Base-by-base conservation (phyloP, 2,888 invertebrate species). In the Oligia latruncula region DNA sequence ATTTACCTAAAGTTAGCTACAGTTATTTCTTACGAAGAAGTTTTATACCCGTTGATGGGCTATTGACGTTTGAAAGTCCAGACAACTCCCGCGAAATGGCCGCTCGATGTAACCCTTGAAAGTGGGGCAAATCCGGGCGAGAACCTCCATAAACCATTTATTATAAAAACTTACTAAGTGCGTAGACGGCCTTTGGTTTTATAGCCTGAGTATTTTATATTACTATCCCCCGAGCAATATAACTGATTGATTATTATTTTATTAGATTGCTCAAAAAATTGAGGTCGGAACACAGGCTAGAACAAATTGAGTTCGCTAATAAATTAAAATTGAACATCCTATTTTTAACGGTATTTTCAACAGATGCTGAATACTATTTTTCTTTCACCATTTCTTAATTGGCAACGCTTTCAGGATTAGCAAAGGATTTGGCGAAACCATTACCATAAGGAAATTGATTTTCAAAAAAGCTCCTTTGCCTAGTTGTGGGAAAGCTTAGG, bases 141-240 rank as follows among this genome's bases (percentile, higher is more conserved):
- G 71, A 77, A 70, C 77, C 80, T 77, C 66, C 65, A 77, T 83
- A 82, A 80, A 89, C 81, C 82, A 86, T 90, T 85, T 89, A 82
- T 89, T 83, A 85, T 90, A 78, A 85, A 85, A 85, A 87, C 88
- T 85, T 85, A 64, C 73, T 76, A 78, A 84, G 75, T 81, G 76
- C 73, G 71, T 64, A 75, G 74, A 79, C 55, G 52, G 65, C 74
- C 74, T 80, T 77, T 72, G 49, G 46, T 81, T 87, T 82, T 84
- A 89, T 88, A 74, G 75, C 74, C 67, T 68, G 65, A 67, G 64
- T 77, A 71, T 80, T 83, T 85, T 77, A 74, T 87, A 75, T 71
- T 66, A 78, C 73, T 72, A 64, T 66, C 60, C 65, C 70, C 52
- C 4, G 43, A 72, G 70, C 67, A 77, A 86, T 88, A 78, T 79